Conservation (phyloP, 2,888 invertebrate species). For the Hofmannophila pseudospretella region DNA sequence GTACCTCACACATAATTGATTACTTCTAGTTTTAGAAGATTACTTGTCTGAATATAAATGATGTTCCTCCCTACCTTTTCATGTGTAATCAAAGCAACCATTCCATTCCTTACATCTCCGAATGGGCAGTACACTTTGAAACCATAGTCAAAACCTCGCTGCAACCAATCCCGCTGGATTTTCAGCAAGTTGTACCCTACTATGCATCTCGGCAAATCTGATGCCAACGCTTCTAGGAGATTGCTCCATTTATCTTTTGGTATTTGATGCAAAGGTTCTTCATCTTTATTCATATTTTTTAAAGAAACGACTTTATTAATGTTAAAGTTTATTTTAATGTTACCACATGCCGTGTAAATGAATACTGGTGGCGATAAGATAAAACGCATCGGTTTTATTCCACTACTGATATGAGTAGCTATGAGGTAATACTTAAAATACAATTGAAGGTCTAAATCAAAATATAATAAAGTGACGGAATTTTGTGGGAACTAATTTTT, state of each 20-base stretch:
- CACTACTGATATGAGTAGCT: not conserved
- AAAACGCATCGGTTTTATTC: too few relatives aligned
- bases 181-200: conserved; percentile 44
- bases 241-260: conserved; percentile 26
- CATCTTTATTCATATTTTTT: not conserved
- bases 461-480: too few relatives aligned
- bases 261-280: conserved; percentile 21
- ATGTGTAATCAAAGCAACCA: conserved; percentile 35
- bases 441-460: too few relatives aligned
- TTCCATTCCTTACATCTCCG: conserved; percentile 43
- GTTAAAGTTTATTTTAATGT: too few relatives aligned
- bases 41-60: too few relatives aligned
- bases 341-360: too few relatives aligned
- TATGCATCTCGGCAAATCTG: conserved; percentile 41
- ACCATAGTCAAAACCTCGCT: conserved; percentile 28
- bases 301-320: not conserved
- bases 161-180: conserved; percentile 39
- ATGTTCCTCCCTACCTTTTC: too few relatives aligned
- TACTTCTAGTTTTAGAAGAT: too few relatives aligned
- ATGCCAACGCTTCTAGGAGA: conserved; percentile 22
- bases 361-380: too few relatives aligned
- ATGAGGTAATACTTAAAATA: too few relatives aligned
- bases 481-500: too few relatives aligned
- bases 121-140: conserved; percentile 50
- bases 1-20: too few relatives aligned